Evolutionary conservation across 2,113 vertebrate species (phyloP).

Genomic region (Melanerpes formicivorus): DNA sequence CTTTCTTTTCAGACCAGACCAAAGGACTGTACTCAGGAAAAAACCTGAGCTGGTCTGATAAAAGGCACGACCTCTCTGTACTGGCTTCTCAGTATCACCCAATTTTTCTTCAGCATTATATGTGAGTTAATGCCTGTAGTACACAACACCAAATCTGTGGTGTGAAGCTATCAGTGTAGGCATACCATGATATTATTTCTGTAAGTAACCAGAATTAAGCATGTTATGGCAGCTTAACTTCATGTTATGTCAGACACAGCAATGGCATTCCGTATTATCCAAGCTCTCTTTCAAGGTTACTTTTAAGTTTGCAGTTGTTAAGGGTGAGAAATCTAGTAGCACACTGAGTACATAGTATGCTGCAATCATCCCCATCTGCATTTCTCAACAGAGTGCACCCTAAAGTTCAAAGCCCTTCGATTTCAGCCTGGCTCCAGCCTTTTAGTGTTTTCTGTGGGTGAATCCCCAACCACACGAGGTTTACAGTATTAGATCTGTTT

Average conservation of each 20-base stretch:
- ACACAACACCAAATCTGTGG: neutral
- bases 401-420: neutral
- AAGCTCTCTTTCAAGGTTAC: neutral
- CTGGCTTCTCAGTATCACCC: neutral
- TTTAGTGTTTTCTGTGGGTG: neutral
- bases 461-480: neutral
- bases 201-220: neutral
- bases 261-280: neutral
- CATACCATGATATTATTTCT: neutral
- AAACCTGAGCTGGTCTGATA: neutral
- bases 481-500: neutral
- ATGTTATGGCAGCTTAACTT: neutral
- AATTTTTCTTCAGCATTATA: neutral
- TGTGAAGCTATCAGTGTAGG: neutral
- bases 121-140: neutral
- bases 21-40: neutral
- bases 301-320: neutral
- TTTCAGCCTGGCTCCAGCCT: neutral
- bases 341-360: neutral
- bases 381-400: neutral
- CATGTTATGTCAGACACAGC: neutral
- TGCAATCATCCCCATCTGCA: neutral
- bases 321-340: neutral
- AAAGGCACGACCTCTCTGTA: neutral
- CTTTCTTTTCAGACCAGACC: neutral